Evolutionary conservation across 2,113 vertebrate genomes (phyloP).

Genomic region (Oncorhynchus mykiss): DNA sequence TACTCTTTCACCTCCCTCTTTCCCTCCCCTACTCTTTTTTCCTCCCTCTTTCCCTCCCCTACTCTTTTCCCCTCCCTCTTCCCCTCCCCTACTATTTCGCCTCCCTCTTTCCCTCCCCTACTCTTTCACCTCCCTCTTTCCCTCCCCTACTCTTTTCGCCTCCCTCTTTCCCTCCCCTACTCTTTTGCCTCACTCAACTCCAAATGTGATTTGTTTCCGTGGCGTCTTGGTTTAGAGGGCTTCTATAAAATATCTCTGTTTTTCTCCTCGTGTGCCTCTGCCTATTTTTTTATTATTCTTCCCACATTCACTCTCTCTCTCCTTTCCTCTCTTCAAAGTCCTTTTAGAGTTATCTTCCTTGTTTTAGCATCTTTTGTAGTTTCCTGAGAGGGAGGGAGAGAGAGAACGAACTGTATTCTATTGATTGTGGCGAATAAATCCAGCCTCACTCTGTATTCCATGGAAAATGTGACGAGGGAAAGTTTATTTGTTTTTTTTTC

Average conservation of each 20-base stretch:
- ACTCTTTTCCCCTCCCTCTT: too few species aligned
- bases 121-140: too few species aligned
- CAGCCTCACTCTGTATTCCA: not conserved
- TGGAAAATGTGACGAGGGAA: not conserved
- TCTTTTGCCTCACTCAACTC: not conserved
- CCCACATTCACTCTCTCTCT: not conserved
- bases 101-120: too few species aligned
- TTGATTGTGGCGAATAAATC: not conserved
- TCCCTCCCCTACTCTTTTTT: too few species aligned
- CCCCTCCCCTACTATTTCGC: too few species aligned
- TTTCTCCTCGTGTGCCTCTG: not conserved
- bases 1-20: too few species aligned
- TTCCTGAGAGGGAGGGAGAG: too few species aligned
- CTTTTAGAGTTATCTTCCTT: not conserved
- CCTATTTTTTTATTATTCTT: not conserved
- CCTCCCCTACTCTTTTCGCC: too few species aligned
- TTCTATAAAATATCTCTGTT: not conserved
- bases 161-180: not conserved
- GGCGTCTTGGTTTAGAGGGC: not conserved
- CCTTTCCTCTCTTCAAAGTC: not conserved
- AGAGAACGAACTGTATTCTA: too few species aligned
- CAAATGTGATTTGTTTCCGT: not conserved
- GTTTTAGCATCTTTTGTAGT: too few species aligned
- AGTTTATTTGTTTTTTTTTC: not conserved
- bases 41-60: too few species aligned